phyloP scores from a whole-genome alignment of 2,113 vertebrate species.

The Centropus unirufus region DNA sequence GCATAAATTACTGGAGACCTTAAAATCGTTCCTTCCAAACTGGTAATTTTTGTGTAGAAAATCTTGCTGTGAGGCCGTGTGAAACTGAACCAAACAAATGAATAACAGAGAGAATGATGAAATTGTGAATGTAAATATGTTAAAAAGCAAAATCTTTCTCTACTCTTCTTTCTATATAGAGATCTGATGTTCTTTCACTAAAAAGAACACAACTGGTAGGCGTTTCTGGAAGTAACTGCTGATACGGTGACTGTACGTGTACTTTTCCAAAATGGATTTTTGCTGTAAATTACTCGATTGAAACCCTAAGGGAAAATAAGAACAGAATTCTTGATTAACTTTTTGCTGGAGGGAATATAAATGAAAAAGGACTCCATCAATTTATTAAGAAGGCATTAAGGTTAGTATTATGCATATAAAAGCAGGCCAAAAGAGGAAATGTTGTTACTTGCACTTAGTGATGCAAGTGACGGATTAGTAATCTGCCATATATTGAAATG shows the following conservation, averaged over 20 bases:
- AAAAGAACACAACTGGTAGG: background rate
- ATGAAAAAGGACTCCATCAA: background rate
- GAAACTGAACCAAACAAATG: background rate
- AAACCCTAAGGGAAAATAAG: background rate
- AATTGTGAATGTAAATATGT: background rate
- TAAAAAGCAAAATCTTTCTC: background rate
- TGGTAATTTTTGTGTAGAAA: slow-evolving; percentile 3
- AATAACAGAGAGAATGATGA: background rate
- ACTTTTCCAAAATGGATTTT: background rate
- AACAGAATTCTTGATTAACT: background rate
- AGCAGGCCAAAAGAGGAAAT: background rate
- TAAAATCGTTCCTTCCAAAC: slow-evolving; percentile 42
- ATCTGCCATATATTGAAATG: background rate
- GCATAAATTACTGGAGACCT: background rate
- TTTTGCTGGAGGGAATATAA: background rate
- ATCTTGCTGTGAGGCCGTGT: background rate
- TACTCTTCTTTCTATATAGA: background rate
- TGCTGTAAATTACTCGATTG: background rate
- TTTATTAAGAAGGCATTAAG: background rate
- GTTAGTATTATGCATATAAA: background rate
- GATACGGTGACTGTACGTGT: background rate
- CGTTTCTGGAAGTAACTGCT: background rate
- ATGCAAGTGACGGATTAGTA: background rate
- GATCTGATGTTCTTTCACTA: background rate
- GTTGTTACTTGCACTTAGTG: background rate